These are phyloP conservation scores for Diloba caeruleocephala DNA, from an alignment of 2,888 invertebrate species.

Conservation along the genomic window DNA sequence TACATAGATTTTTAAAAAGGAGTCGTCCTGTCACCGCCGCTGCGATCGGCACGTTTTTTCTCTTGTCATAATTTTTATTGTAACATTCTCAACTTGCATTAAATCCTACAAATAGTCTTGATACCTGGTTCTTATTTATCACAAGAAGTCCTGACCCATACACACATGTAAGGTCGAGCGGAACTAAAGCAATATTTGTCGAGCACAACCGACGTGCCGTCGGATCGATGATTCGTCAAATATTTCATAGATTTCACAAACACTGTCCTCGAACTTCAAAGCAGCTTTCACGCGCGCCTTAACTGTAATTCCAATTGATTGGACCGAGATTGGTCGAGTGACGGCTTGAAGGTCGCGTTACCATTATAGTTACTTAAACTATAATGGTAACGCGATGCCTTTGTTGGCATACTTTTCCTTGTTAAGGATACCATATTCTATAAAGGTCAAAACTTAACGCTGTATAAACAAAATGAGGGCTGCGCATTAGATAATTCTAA, in stretches of 20 bases:
- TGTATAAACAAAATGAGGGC: slow-evolving; percentile 1
- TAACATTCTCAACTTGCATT: too few species aligned
- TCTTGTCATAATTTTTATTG: too few species aligned
- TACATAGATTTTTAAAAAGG: too few species aligned
- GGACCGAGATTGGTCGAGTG: slow-evolving; percentile 46
- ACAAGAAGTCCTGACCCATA: too few species aligned
- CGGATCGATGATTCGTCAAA: slow-evolving; percentile 62
- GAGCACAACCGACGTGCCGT: slow-evolving; percentile 52
- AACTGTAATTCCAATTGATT: slow-evolving; percentile 59
- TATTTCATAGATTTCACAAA: slow-evolving; percentile 59
- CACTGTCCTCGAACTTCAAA: slow-evolving; percentile 62
- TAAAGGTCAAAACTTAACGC: slow-evolving; percentile 13
- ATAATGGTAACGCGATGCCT: too few species aligned
- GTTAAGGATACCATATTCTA: slow-evolving; percentile 15
- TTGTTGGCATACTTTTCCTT: slow-evolving; percentile 29
- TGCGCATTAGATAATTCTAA: slow-evolving; percentile 4
- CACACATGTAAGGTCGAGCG: slow-evolving; percentile 18
- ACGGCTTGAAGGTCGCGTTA: slow-evolving; percentile 46
- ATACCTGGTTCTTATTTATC: too few species aligned
- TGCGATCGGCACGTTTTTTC: too few species aligned
- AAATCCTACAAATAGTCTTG: too few species aligned
- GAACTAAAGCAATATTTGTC: slow-evolving; percentile 48
- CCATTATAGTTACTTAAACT: slow-evolving; percentile 32
- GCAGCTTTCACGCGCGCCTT: slow-evolving; percentile 46
- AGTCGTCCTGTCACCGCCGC: too few species aligned